These are phyloP conservation scores for Diplogasteroides magnus DNA, from an alignment of 1,140 invertebrate genomes.

Conservation along the genomic window DNA sequence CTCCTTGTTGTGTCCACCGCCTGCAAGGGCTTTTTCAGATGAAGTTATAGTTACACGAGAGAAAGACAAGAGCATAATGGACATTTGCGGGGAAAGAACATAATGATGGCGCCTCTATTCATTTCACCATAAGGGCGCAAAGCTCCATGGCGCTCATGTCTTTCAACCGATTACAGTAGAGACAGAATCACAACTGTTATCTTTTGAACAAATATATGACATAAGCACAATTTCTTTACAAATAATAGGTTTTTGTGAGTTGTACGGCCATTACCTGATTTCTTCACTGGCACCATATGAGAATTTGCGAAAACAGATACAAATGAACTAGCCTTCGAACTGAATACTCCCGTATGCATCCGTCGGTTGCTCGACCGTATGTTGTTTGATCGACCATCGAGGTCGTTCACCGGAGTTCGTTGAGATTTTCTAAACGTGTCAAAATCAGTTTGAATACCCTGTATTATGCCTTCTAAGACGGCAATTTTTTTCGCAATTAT, in stretches of 20 bases:
- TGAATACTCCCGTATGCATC: conserved; percentile 95
- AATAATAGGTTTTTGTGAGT: conserved; percentile 35
- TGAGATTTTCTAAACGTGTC: background rate
- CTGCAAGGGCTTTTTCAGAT: background rate
- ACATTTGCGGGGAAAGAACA: background rate
- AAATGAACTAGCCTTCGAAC: conserved; percentile 68
- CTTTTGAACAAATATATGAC: conserved; percentile 89
- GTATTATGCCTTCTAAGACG: too few relatives aligned
- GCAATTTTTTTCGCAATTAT: too few relatives aligned
- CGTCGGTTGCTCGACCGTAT: conserved; percentile 61
- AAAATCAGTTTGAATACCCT: too few relatives aligned
- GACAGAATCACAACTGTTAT: background rate
- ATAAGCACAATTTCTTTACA: conserved; percentile 79
- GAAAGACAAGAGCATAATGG: too few relatives aligned
- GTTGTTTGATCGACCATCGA: conserved; percentile 39
- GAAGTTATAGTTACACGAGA: background rate
- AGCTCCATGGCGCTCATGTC: too few relatives aligned
- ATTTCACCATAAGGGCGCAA: too few relatives aligned
- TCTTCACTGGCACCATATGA: too few relatives aligned
- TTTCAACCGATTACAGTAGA: too few relatives aligned
- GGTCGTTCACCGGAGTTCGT: conserved; percentile 3
- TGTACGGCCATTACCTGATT: too few relatives aligned
- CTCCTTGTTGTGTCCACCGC: conserved; percentile 83
- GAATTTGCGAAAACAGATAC: background rate
- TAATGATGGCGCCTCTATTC: too few relatives aligned